phyloP scores from a whole-genome alignment of 2,113 vertebrate species.

The Miniopterus natalensis region DNA sequence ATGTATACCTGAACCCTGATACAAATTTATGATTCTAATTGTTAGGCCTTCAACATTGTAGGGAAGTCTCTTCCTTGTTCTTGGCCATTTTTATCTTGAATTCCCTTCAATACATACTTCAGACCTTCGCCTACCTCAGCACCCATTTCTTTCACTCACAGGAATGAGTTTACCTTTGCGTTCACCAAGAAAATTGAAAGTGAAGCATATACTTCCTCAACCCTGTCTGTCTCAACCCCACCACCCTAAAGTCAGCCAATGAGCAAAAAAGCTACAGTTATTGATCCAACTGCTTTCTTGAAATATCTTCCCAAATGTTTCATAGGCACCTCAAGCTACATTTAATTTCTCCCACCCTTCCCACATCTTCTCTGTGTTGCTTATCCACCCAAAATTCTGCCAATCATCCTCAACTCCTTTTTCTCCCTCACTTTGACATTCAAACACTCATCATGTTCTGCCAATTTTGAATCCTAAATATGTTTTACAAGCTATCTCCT shows the following conservation, averaged over 20 bases:
- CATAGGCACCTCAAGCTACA: background rate
- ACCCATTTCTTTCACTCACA: background rate
- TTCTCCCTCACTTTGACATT: background rate
- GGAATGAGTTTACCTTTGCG: background rate
- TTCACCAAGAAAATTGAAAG: background rate
- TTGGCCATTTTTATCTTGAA: background rate
- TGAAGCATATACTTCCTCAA: background rate
- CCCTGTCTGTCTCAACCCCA: background rate
- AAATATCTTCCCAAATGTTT: conserved; percentile 32
- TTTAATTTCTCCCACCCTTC: background rate
- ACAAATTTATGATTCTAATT: background rate
- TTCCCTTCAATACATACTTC: background rate
- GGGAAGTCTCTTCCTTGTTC: background rate
- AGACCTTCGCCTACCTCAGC: background rate
- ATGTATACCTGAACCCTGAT: background rate
- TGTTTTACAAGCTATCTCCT: background rate
- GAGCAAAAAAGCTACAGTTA: background rate
- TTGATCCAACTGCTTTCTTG: background rate
- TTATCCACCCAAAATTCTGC: background rate
- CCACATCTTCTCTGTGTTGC: background rate
- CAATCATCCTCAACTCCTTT: background rate
- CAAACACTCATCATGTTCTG: background rate
- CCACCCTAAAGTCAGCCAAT: background rate
- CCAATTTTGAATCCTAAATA: conserved; percentile 43
- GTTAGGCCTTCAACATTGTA: background rate